Evolutionary conservation across 2,797 vertebrate genomes (phyloP).

Genomic region (Rhinella marina): DNA sequence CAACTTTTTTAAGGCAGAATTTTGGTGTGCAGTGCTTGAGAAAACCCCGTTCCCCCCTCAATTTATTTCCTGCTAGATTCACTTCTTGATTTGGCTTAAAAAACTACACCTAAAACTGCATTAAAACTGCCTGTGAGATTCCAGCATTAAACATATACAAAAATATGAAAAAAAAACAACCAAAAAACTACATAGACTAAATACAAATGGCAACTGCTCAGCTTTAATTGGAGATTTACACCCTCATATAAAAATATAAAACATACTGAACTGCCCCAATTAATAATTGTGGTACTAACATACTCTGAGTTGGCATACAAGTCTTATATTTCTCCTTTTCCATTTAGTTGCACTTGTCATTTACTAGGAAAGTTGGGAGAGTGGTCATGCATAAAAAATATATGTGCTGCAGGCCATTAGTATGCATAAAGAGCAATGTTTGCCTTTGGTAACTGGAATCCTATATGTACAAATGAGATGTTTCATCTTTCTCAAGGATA

Average conservation of each 20-base stretch:
- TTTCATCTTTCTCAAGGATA: not conserved
- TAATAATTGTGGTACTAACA: not conserved
- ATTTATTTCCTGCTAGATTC: too few relatives aligned
- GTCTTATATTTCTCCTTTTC: not conserved
- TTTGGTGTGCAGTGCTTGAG: too few relatives aligned
- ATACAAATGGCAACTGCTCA: not conserved
- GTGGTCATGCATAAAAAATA: slow-evolving; percentile 1
- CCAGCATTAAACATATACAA: not conserved
- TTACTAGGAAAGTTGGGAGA: not conserved
- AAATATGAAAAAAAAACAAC: not conserved
- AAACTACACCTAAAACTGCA: too few relatives aligned
- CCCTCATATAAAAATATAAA: not conserved
- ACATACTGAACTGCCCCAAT: not conserved
- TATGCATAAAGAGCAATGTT: slow-evolving; percentile 4
- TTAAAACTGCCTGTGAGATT: too few relatives aligned
- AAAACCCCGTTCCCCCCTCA: too few relatives aligned
- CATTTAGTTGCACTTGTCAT: slow-evolving; percentile 1
- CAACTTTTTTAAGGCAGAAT: too few relatives aligned
- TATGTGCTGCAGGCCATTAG: not conserved
- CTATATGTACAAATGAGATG: slow-evolving; percentile 1
- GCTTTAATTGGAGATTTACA: not conserved
- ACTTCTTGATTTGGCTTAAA: too few relatives aligned
- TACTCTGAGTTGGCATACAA: not conserved
- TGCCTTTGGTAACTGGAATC: not conserved
- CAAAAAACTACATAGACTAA: not conserved